Base-by-base conservation (phyloP, 2,888 invertebrate species). In the Palloptera scutellata region DNA sequence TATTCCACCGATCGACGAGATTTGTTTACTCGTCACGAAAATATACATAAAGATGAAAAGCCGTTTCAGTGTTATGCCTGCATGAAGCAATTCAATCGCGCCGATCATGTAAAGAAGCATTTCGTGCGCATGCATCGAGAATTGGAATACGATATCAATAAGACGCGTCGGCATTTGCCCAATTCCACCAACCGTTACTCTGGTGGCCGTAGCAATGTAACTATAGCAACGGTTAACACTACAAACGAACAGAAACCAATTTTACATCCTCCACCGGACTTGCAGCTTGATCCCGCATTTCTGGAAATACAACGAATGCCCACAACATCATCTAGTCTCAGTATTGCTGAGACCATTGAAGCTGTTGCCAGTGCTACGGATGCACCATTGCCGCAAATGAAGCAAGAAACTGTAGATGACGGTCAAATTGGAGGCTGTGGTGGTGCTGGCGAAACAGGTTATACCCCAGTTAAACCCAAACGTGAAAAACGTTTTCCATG, bases 101-200 rank as follows among this genome's bases (percentile, higher is more conserved):
- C 96, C 51, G 96, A 96, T 85, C 96, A 96, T 83, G 96, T 96
- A 57, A 96, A 96, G 85, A 96, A 96, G 80, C 96, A 96, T 84
- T 96, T 96, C 79, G 86, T 95, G 74, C 88, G 96, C 74, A 96
- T 96, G 94, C 96, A 96, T 81, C 89, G 95, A 54, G 96, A 95
- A 77, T 91, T 94, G 81, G 91, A 91, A 1, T 96, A 96, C 83
- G 95, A 96, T 79, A 87, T 94, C 67, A 92, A 93, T 77, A 89
- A 92, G 80, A 94, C 94, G 78, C 87, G 93, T 67, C 88, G 91
- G 0, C 83, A 82, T 70, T 78, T 83, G 10, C 73, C 81, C n/a
- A 73, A 63, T 78, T 84, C 82, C 77, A 84, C 81, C 75, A 89
- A 75, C 87, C 59, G 87, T 87, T 70, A 89, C 89, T 77, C 88